phyloP scores from a whole-genome alignment of 2,797 vertebrate genomes.

The Enteromius treurensis region DNA sequence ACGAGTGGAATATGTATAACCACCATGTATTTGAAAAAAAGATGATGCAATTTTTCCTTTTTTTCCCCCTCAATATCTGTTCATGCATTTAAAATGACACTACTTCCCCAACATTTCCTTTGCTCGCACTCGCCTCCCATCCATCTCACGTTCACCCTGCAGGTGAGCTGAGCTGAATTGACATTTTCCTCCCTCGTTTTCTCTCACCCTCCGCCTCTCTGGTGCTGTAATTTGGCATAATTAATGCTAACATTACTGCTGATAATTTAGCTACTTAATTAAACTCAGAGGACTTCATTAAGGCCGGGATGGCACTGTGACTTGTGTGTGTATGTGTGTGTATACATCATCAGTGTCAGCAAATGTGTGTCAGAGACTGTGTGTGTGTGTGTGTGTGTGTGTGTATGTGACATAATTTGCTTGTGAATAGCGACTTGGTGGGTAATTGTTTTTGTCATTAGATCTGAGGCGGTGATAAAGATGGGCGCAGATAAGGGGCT shows the following conservation, averaged over 20 bases:
- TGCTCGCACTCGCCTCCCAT: slow-evolving; percentile 58
- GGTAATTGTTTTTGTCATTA: slow-evolving; percentile 93
- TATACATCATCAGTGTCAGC: slow-evolving; percentile 51
- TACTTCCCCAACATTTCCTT: slow-evolving; percentile 2
- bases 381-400: slow-evolving; percentile 50
- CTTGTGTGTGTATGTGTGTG: slow-evolving; percentile 62
- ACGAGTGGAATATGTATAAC: not conserved
- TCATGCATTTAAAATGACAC: not conserved
- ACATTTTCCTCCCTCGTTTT: slow-evolving; percentile 88
- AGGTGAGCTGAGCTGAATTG: slow-evolving; percentile 98
- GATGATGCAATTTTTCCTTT: not conserved
- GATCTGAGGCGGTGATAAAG: slow-evolving; percentile 77
- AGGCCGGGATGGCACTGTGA: slow-evolving; percentile 84
- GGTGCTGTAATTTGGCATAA: slow-evolving; percentile 85
- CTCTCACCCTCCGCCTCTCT: slow-evolving; percentile 37
- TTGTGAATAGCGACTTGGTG: slow-evolving; percentile 79
- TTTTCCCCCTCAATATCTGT: not conserved
- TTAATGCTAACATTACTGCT: slow-evolving; percentile 95
- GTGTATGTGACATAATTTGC: slow-evolving; percentile 51
- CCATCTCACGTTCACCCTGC: slow-evolving; percentile 72
- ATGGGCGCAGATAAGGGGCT: slow-evolving; percentile 46
- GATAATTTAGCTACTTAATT: slow-evolving; percentile 99
- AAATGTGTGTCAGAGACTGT: slow-evolving; percentile 54
- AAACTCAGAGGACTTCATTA: slow-evolving; percentile 99
- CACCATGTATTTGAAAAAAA: not conserved